Percentiles rank a stretch among this genome's conserved stretches.
These are phyloP conservation scores for Ochropleura plecta DNA, from an alignment of 2,888 invertebrate genomes.

Conservation along the genomic window DNA sequence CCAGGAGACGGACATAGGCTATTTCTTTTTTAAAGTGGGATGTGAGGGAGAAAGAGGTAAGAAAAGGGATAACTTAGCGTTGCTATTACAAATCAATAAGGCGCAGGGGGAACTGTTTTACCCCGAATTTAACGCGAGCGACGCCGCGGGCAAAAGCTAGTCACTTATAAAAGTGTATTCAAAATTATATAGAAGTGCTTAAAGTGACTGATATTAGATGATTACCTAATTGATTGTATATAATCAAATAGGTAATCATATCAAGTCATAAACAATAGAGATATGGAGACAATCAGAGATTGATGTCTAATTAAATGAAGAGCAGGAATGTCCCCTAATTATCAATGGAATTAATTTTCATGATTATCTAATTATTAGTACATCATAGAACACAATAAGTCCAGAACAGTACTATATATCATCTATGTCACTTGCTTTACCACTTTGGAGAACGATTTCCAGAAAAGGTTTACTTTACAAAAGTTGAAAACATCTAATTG, in stretches of 20 bases:
- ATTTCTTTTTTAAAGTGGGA: too few species aligned
- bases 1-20: too few species aligned
- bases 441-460: not conserved
- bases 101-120: too few species aligned
- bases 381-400: not conserved
- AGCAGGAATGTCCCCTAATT: conserved; percentile 26
- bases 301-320: conserved; percentile 29
- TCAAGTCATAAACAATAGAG: conserved; percentile 3
- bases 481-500: not conserved
- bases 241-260: not conserved
- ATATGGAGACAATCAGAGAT: conserved; percentile 16
- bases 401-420: not conserved
- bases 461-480: not conserved
- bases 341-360: conserved; percentile 27
- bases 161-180: not conserved
- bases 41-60: too few species aligned
- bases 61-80: too few species aligned
- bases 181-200: not conserved
- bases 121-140: too few species aligned
- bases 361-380: conserved; percentile 3
- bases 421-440: not conserved
- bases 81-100: too few species aligned
- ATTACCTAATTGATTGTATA: not conserved
- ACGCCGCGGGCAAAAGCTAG: too few species aligned
- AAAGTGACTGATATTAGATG: not conserved